Conservation (phyloP, 2,888 invertebrate genomes). For the Watsonalla binaria region DNA sequence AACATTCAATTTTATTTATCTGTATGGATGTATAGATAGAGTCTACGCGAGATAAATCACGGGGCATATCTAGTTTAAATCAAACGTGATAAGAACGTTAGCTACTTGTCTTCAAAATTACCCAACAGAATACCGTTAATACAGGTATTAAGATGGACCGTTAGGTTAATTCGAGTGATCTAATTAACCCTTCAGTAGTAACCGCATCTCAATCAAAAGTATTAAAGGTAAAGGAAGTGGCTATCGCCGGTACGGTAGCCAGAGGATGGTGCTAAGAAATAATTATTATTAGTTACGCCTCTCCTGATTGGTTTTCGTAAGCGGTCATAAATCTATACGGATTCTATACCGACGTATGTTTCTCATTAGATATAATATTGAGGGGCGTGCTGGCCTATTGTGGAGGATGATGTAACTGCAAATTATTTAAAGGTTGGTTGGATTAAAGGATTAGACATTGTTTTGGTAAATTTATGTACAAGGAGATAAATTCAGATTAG, state of each 20-base stretch:
- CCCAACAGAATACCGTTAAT: constrained; percentile 1
- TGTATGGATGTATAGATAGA: too few relatives aligned
- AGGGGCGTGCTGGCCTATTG: constrained; percentile 48
- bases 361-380: constrained; percentile 54
- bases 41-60: too few relatives aligned
- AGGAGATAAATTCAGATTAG: too few relatives aligned
- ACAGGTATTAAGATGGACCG: not conserved
- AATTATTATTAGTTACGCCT: constrained; percentile 70
- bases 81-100: not conserved
- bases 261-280: constrained; percentile 74
- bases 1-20: too few relatives aligned
- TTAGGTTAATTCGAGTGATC: constrained; percentile 19
- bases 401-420: constrained; percentile 22
- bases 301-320: constrained; percentile 73
- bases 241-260: constrained; percentile 66
- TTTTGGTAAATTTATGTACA: too few relatives aligned
- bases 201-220: constrained; percentile 60
- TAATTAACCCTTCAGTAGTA: constrained; percentile 48
- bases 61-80: not conserved
- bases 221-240: constrained; percentile 52
- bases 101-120: not conserved
- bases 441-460: too few relatives aligned
- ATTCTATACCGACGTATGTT: constrained; percentile 41
- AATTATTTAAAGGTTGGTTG: constrained; percentile 5
- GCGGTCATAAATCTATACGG: constrained; percentile 60